Evolutionary conservation across 1,140 invertebrate genomes (phyloP).

Genomic region (Cotesia typhae): DNA sequence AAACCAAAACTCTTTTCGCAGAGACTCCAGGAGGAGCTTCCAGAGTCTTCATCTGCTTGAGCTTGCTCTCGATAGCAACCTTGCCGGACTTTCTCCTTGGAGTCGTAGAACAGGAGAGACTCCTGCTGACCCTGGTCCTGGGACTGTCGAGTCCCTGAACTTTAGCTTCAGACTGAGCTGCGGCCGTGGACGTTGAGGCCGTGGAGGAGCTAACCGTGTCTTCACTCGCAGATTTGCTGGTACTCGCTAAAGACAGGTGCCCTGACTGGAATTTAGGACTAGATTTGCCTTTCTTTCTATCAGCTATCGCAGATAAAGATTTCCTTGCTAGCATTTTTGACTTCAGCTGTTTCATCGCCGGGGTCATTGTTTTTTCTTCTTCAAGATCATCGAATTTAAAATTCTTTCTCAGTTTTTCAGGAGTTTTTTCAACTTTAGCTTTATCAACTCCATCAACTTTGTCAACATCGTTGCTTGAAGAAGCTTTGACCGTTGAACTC

Average conservation of each 20-base stretch:
- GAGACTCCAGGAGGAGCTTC: slow-evolving; percentile 9
- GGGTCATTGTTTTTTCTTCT: slow-evolving; percentile 21
- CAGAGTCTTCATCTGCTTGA: not conserved
- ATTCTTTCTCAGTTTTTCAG: not conserved
- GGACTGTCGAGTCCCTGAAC: no score
- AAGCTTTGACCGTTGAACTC: not conserved
- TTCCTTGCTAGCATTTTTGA: slow-evolving; percentile 35
- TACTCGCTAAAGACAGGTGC: not conserved
- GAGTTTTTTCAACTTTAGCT: no score
- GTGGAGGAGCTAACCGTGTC: not conserved
- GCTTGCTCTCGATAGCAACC: not conserved
- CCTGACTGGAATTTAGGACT: not conserved
- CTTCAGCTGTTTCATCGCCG: slow-evolving; percentile 42
- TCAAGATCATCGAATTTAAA: not conserved
- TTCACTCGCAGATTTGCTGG: slow-evolving; percentile 1
- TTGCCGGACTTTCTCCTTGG: not conserved
- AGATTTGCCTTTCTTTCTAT: slow-evolving; percentile 23
- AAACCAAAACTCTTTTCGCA: not conserved
- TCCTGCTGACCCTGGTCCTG: not conserved
- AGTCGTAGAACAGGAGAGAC: not conserved
- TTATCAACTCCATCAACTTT: slow-evolving; percentile 11
- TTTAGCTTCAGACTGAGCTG: no score
- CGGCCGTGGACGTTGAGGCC: no score
- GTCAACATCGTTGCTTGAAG: not conserved
- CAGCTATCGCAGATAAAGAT: not conserved